Percentiles rank a stretch among this genome's conserved stretches.
Evolutionary conservation across 2,113 vertebrate genomes (phyloP).

Genomic region (Hassar affinis): DNA sequence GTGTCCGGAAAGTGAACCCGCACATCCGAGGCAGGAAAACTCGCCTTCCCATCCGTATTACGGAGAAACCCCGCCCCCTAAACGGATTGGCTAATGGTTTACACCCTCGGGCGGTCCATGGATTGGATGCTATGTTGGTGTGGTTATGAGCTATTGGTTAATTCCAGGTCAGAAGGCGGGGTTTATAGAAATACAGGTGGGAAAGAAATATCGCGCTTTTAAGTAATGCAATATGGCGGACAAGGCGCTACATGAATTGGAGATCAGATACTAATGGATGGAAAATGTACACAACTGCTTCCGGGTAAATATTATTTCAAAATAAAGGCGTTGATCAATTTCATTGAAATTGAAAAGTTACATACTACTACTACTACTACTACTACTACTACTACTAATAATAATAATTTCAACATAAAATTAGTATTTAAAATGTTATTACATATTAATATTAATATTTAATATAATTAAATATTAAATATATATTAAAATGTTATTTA

Average conservation of each 20-base stretch:
- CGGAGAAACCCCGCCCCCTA: too few species aligned
- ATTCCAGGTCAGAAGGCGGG: neutral
- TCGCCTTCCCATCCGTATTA: neutral
- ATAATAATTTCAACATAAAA: neutral
- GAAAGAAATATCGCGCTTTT: neutral
- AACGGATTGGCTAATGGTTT: neutral
- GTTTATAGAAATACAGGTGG: neutral
- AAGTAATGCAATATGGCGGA: neutral
- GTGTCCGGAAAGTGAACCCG: constrained; percentile 61
- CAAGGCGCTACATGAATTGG: neutral
- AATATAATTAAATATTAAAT: too few species aligned
- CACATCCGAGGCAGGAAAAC: too few species aligned
- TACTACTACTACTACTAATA: too few species aligned
- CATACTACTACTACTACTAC: too few species aligned
- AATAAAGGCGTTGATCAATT: neutral
- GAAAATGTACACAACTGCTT: neutral
- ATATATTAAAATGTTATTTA: too few species aligned
- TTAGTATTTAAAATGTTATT: neutral
- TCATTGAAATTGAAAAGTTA: neutral
- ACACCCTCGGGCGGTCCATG: neutral
- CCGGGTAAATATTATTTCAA: neutral
- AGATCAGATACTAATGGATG: neutral
- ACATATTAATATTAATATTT: too few species aligned
- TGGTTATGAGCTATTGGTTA: neutral
- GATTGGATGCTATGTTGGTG: neutral